Conservation (phyloP, 2,888 invertebrate species). For the Pristionchus japonicus region DNA sequence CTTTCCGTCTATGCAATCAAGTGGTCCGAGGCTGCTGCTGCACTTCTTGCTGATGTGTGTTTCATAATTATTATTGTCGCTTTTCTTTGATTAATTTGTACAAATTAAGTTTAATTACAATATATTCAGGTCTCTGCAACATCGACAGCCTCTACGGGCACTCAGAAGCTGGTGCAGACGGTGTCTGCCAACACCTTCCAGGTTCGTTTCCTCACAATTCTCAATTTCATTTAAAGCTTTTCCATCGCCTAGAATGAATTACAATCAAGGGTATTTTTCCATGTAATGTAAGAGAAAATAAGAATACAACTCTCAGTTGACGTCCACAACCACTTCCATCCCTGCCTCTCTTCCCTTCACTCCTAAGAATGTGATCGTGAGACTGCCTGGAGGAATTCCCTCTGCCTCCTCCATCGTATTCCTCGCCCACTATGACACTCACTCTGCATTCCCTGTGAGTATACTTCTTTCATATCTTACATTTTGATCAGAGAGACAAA, state of each 20-base stretch:
- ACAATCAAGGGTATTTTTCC: too few species aligned
- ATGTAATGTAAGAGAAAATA: too few species aligned
- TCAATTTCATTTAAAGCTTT: too few species aligned
- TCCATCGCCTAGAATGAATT: too few species aligned
- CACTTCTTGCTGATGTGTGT: conserved; percentile 53
- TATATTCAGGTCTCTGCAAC: conserved; percentile 47
- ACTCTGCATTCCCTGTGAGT: conserved; percentile 89
- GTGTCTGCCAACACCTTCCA: conserved; percentile 72
- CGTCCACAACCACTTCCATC: conserved; percentile 51
- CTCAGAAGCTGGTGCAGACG: conserved; percentile 65
- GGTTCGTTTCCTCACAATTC: too few species aligned
- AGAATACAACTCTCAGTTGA: conserved; percentile 41
- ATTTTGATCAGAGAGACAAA: too few species aligned
- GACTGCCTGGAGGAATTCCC: conserved; percentile 65
- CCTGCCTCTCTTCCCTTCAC: conserved; percentile 47
- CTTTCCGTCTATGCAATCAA: conserved; percentile 64
- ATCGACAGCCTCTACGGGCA: conserved; percentile 55
- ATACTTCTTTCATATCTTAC: too few species aligned
- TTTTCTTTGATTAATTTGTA: background rate
- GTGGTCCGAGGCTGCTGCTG: conserved; percentile 51
- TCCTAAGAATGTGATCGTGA: conserved; percentile 60
- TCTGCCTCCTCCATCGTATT: conserved; percentile 87
- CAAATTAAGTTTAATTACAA: background rate
- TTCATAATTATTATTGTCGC: too few species aligned
- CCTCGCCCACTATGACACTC: conserved; percentile 93